Evolutionary conservation across 1,140 invertebrate species (phyloP), one percentile per base, ranked within the genome.

Genomic region (Pseudobourletiella spinata): DNA sequence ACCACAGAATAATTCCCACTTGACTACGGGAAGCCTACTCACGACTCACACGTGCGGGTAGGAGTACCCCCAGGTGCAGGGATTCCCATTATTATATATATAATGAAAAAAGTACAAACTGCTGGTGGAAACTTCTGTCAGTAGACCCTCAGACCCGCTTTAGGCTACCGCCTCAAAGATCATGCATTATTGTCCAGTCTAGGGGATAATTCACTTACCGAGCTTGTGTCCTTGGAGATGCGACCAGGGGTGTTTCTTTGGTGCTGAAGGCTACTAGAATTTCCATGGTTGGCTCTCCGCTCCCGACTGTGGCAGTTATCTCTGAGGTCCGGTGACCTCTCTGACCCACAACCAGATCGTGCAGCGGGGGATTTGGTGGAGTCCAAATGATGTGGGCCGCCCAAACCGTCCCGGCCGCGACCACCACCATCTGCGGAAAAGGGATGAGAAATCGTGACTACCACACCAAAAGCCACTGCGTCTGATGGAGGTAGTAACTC

Each of bases 291-390:
- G 57, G 63, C 48, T 56, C 65, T 57, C 51, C 62, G 58, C 29
- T 70, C 68, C 20, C 65, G 42, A 30, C 60, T 59, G 26, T 48
- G 35, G 30, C 61, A 68, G 28, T 51, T 50, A 18, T 65, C 61
- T 29, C 67, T 50, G 16, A 64, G 39, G 35, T 65, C 68, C 1
- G 63, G 63, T 61, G 68, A 64, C 22, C 63, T 35, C n/a, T 64
- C 65, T 26, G 57, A 55, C 18, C 42, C 52, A 20, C 55, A 15
- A 20, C 56, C 64, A 26, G 64, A 42, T 48, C 64, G 22, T 30
- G 60, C 62, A 24, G 29, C 55, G 16, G 67, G 64, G 18, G 64
- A 63, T 51, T 58, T 63, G 15, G 54, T 46, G 16, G 64, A 57
- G 35, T 69, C 67, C 55, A 61, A 42, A 29, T 57, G 64, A 48